Evolutionary conservation across 2,797 vertebrate species (phyloP).

Genomic region (Spatula clypeata): DNA sequence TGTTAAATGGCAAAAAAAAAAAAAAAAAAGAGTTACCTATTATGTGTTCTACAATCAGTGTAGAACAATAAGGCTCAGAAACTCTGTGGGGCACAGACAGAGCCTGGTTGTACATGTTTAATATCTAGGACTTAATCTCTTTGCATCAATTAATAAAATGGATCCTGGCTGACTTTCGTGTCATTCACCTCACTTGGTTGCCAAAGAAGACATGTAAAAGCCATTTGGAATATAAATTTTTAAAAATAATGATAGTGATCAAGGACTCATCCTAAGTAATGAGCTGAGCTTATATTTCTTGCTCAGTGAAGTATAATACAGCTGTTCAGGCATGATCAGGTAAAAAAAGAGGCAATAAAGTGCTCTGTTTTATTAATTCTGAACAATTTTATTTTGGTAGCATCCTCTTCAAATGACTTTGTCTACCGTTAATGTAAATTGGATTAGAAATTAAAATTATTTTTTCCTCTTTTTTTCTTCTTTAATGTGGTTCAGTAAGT

Average conservation of each 20-base stretch:
- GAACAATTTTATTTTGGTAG: not conserved
- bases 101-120: not conserved
- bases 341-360: not conserved
- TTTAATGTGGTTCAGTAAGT: not conserved
- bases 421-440: not conserved
- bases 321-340: not conserved
- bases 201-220: conserved; percentile 42
- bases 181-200: not conserved
- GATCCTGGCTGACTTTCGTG: conserved; percentile 18
- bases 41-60: not conserved
- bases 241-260: conserved; percentile 12
- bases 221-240: conserved; percentile 54
- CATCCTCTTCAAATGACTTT: not conserved
- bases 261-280: not conserved
- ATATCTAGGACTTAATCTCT: conserved; percentile 46
- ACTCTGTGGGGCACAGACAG: not conserved
- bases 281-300: conserved; percentile 4
- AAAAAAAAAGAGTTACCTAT: too few relatives aligned
- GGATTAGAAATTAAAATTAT: not conserved
- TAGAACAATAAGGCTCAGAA: conserved; percentile 12
- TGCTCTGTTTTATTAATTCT: not conserved
- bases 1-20: not conserved
- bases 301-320: not conserved
- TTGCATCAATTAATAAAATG: conserved; percentile 56
- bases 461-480: not conserved